These are phyloP conservation scores for Nezara viridula DNA, from an alignment of 2,888 invertebrate genomes.

Conservation along the genomic window DNA sequence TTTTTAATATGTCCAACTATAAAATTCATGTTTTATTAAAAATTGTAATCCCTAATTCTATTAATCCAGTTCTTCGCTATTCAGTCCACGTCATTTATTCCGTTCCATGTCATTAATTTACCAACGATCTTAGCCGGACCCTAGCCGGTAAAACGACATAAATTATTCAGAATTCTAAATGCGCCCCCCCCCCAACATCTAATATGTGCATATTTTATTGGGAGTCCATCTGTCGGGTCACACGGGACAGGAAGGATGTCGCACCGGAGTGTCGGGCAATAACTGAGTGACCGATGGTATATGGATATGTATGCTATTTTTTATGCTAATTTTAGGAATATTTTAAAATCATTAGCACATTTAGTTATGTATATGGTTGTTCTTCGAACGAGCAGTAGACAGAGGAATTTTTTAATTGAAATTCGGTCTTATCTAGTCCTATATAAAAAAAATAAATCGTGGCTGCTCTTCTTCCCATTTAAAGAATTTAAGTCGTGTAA, in stretches of 20 bases:
- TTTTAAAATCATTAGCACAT: not conserved
- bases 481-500: too few species aligned
- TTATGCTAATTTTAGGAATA: not conserved
- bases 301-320: not conserved
- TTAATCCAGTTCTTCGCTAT: not conserved
- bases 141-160: not conserved
- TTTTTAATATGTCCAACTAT: too few species aligned
- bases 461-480: too few species aligned
- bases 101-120: constrained; percentile 10
- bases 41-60: not conserved
- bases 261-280: not conserved
- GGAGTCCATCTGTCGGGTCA: not conserved
- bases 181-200: not conserved
- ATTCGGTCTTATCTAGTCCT: too few species aligned
- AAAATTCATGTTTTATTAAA: not conserved
- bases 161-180: not conserved
- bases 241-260: not conserved
- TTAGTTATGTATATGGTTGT: too few species aligned
- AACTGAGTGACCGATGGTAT: not conserved
- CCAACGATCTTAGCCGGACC: not conserved
- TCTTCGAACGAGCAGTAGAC: too few species aligned
- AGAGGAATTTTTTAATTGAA: too few species aligned
- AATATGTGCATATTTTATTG: constrained; percentile 22
- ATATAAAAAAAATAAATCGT: too few species aligned
- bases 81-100: not conserved